phyloP scores from a whole-genome alignment of 2,888 invertebrate genomes.

The Nematopogon swammerdamellus region DNA sequence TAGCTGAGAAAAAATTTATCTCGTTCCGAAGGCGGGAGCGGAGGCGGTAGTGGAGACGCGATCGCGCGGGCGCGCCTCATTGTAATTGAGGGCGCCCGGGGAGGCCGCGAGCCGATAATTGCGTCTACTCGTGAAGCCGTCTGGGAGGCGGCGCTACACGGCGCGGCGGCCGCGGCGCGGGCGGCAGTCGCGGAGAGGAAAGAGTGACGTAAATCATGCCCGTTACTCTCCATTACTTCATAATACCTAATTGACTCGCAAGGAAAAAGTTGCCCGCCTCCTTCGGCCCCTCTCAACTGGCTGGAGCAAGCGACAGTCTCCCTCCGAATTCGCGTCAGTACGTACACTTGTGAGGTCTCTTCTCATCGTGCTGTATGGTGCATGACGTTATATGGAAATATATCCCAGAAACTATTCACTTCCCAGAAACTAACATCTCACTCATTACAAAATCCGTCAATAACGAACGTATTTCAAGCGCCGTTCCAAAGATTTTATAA shows the following conservation, averaged over 20 bases:
- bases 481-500: too few species aligned
- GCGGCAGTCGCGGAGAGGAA: slow-evolving; percentile 15
- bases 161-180: slow-evolving; percentile 13
- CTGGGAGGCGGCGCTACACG: slow-evolving; percentile 8
- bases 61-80: slow-evolving; percentile 50
- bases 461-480: too few species aligned
- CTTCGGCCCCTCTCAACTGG: too few species aligned
- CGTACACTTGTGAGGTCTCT: too few species aligned
- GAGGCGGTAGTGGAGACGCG: slow-evolving; percentile 27
- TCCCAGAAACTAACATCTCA: too few species aligned
- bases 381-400: too few species aligned
- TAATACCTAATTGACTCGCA: slow-evolving; percentile 50
- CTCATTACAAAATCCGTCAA: too few species aligned
- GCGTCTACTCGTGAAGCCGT: slow-evolving; percentile 38
- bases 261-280: slow-evolving; percentile 17
- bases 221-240: slow-evolving; percentile 54
- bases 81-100: slow-evolving; percentile 57
- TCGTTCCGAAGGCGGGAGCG: neutral
- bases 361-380: too few species aligned
- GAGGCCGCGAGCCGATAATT: slow-evolving; percentile 56
- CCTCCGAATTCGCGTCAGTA: too few species aligned
- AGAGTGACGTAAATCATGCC: slow-evolving; percentile 46
- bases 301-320: too few species aligned
- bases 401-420: too few species aligned
- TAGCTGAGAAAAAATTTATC: too few species aligned